These are phyloP conservation scores for Euura saliciscinereae DNA, from an alignment of 1,140 invertebrate species.

Conservation along the genomic window DNA sequence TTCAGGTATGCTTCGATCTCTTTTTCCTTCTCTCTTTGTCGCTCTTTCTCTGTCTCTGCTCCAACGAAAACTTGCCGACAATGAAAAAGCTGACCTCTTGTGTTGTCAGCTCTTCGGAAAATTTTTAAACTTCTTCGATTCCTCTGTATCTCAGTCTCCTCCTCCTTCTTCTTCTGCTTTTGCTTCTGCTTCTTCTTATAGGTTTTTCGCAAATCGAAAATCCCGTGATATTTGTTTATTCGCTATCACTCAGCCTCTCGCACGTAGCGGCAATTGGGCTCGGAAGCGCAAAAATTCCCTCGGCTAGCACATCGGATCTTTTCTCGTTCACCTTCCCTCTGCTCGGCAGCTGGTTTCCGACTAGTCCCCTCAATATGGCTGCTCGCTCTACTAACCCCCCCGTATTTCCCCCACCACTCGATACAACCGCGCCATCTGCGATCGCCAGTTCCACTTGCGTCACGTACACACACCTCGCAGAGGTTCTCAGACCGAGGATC, in stretches of 20 bases:
- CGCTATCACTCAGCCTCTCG: slow-evolving; percentile 50
- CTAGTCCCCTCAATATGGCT: slow-evolving; percentile 49
- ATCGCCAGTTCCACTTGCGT: slow-evolving; percentile 27
- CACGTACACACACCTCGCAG: slow-evolving; percentile 27
- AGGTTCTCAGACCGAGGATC: slow-evolving; percentile 25
- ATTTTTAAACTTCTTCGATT: no score
- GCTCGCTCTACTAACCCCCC: slow-evolving; percentile 29
- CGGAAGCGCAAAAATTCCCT: slow-evolving; percentile 55
- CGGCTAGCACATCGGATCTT: slow-evolving; percentile 56
- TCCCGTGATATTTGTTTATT: slow-evolving; percentile 32
- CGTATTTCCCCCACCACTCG: slow-evolving; percentile 5
- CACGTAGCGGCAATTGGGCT: slow-evolving; percentile 50
- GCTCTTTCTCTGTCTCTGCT: slow-evolving; percentile 5
- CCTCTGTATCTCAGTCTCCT: not conserved
- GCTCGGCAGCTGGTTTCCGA: slow-evolving; percentile 61
- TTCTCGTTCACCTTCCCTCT: slow-evolving; percentile 56
- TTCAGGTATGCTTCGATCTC: not conserved
- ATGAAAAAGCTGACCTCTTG: no score
- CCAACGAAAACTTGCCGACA: not conserved
- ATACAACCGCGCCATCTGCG: slow-evolving; percentile 30
- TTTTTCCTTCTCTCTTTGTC: slow-evolving; percentile 17
- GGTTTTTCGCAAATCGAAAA: slow-evolving; percentile 31
- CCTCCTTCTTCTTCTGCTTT: not conserved
- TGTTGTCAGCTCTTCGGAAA: no score
- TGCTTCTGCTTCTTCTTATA: slow-evolving; percentile 20